Percentiles rank a stretch among this genome's conserved stretches.
phyloP scores from a whole-genome alignment of 2,113 vertebrate species.

The Opisthocomus hoazin region DNA sequence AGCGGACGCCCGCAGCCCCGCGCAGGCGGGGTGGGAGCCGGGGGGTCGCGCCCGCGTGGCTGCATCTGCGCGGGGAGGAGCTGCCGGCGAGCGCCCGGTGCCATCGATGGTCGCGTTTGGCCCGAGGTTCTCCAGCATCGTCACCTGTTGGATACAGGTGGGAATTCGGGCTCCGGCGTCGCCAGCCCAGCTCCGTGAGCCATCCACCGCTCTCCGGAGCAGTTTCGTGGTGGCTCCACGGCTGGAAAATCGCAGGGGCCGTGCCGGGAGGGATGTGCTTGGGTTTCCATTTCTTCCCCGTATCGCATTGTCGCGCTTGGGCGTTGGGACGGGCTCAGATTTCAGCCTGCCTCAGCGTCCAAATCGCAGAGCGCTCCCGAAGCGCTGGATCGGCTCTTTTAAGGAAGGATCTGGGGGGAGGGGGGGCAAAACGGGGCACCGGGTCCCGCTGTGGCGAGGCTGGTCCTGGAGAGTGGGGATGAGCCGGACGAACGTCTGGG shows the following conservation, averaged over 20 bases:
- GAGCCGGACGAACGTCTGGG: background rate
- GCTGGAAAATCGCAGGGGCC: background rate
- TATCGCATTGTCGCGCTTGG: background rate
- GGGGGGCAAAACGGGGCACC: rapidly evolving
- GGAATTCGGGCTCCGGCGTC: rapidly evolving
- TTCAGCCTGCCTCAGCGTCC: background rate
- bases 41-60: background rate
- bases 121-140: background rate
- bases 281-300: background rate
- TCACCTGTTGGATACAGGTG: background rate
- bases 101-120: rapidly evolving
- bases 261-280: background rate
- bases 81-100: background rate
- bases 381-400: background rate
- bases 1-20: background rate
- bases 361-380: rapidly evolving
- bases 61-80: background rate
- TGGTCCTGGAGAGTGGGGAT: background rate
- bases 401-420: background rate
- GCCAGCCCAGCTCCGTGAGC: background rate
- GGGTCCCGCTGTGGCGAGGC: rapidly evolving
- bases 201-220: background rate
- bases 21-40: rapidly evolving
- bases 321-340: background rate
- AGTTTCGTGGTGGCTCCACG: background rate